A percentile compares a stretch with the other conserved stretches of the same genome.
These are phyloP conservation scores for Drosophila rhopaloa DNA, from an alignment of 1,140 invertebrate species.

Conservation along the genomic window DNA sequence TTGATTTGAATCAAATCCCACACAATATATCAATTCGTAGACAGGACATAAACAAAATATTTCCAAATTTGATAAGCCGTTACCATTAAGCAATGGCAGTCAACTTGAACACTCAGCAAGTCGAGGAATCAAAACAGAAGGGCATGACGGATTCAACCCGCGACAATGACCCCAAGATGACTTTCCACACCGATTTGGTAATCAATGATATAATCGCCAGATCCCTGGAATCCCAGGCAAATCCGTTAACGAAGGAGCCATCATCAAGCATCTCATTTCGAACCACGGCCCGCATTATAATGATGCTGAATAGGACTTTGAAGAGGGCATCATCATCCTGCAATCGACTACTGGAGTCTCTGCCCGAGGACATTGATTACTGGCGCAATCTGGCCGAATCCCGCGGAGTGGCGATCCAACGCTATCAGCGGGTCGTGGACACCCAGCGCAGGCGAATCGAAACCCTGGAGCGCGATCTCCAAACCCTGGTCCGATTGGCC, in stretches of 20 bases:
- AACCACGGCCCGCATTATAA: constrained; percentile 22
- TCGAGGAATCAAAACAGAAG: constrained; percentile 1
- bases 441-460: constrained; percentile 45
- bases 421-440: constrained; percentile 34
- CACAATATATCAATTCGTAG: constrained; percentile 2
- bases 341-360: neutral
- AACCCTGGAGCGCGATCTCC: constrained; percentile 36
- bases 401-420: constrained; percentile 20
- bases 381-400: constrained; percentile 51
- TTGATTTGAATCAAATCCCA: neutral
- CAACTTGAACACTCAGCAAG: constrained; percentile 1
- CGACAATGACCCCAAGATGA: neutral
- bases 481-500: constrained; percentile 38
- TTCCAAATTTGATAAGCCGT: constrained; percentile 20
- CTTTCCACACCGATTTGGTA: neutral
- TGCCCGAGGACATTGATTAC: constrained; percentile 16
- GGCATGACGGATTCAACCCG: neutral
- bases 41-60: neutral
- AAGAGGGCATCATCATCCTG: neutral
- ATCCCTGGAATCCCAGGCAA: neutral
- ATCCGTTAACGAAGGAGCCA: neutral
- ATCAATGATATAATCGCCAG: constrained; percentile 14
- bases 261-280: constrained; percentile 16
- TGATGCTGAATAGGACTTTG: constrained; percentile 21
- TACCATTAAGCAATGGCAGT: constrained; percentile 10